Percentiles rank a stretch among this genome's conserved stretches.
Evolutionary conservation across 2,888 invertebrate species (phyloP).

Genomic region (Orchesellides sinensis): DNA sequence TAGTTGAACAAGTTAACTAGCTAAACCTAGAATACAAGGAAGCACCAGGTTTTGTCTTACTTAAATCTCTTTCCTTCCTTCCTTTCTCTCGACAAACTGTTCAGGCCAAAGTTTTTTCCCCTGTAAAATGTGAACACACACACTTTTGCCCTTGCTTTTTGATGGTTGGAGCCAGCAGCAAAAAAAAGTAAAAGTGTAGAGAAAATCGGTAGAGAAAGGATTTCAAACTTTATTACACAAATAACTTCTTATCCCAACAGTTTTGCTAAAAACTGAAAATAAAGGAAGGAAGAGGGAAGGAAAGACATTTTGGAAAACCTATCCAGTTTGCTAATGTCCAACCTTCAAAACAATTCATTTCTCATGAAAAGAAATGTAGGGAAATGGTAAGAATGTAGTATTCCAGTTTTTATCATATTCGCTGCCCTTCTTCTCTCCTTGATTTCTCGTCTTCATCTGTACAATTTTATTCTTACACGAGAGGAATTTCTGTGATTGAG

Average conservation of each 20-base stretch:
- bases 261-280: slow-evolving; percentile 20
- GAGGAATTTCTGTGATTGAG: slow-evolving; percentile 42
- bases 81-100: slow-evolving; percentile 14
- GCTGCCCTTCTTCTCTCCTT: slow-evolving; percentile 2
- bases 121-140: background rate
- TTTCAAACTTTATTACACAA: slow-evolving; percentile 59
- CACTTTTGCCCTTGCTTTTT: slow-evolving; percentile 15
- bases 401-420: slow-evolving; percentile 23
- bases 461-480: too few relatives aligned
- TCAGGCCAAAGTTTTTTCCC: background rate
- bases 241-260: slow-evolving; percentile 50
- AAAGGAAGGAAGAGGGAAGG: background rate
- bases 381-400: background rate
- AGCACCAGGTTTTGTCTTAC: slow-evolving; percentile 14
- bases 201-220: slow-evolving; percentile 40
- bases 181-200: slow-evolving; percentile 12
- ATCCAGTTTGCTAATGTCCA: slow-evolving; percentile 37
- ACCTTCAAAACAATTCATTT: slow-evolving; percentile 51
- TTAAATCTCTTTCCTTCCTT: slow-evolving; percentile 20
- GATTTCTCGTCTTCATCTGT: background rate
- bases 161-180: background rate
- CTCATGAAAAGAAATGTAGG: slow-evolving; percentile 10
- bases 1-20: background rate
- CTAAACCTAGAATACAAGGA: background rate
- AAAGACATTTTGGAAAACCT: slow-evolving; percentile 19